Base-by-base conservation (phyloP, 2,113 vertebrate genomes). In the Rhegmatorhina hoffmannsi region DNA sequence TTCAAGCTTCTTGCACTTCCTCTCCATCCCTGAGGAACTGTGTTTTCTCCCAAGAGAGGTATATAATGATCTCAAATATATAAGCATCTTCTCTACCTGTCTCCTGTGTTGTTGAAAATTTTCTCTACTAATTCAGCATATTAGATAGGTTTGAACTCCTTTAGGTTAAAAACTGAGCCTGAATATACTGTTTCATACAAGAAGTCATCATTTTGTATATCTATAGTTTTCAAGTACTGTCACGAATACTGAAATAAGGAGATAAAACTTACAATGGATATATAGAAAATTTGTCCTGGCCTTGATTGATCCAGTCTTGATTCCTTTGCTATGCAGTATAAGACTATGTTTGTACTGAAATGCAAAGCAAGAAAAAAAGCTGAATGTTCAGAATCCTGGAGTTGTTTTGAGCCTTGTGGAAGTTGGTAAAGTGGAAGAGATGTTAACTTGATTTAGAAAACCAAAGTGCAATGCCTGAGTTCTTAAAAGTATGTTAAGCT, bases 151-250 rank as follows among this genome's bases (percentile, higher is more conserved):
- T 87, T 92, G 80, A 93, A 81, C n/a, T 78, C 16, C 24, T 88
- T 74, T 47, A 77, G 20, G 43, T 84, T 92, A 90, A 66, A 87
- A 84, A 26, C 26, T 69, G 62, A 92, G 75, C 34, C 40, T 44
- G 60, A 81, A 75, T 50, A 33, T 53, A 31, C 80, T 90, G 50
- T 66, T 93, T 92, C 62, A 43, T 89, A 90, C 58, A 78, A 82
- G 59, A 93, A 62, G 38, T 62, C 0, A 79, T 93, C 90, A 40
- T 95, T 79, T 68, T 72, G 36, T n/a, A 59, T 92, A n/a, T 81
- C 75, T 95, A 82, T 90, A 94, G 85, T 90, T 96, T 97, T 90
- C 34, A 79, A 92, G 84, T 75, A 26, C 47, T 81, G 44, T 86
- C 36, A 53, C 76, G 76, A 79, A 64, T 95, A 68, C 73, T 66